These are phyloP conservation scores for Octopus bimaculoides DNA, from an alignment of 1,140 invertebrate genomes.

Conservation along the genomic window DNA sequence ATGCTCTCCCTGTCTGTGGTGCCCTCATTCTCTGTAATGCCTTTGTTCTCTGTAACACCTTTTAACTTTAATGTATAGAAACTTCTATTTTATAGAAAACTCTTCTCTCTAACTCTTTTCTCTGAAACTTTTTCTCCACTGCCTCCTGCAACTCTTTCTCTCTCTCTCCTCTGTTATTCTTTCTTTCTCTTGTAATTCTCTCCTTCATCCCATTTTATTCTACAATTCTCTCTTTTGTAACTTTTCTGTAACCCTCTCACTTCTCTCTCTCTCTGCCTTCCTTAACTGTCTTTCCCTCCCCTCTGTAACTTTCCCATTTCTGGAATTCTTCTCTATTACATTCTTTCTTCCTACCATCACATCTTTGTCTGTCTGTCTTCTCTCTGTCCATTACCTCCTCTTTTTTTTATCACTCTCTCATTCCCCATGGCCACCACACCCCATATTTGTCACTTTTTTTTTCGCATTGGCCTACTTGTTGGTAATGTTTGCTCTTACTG, in stretches of 20 bases:
- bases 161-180: neutral
- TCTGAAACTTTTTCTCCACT: neutral
- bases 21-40: too few species aligned
- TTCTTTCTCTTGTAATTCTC: neutral
- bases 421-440: too few species aligned
- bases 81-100: too few species aligned
- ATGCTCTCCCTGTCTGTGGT: too few species aligned
- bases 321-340: neutral
- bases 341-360: neutral
- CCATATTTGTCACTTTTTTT: too few species aligned
- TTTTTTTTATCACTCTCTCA: neutral
- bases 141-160: conserved; percentile 6
- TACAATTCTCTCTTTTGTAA: neutral
- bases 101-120: neutral
- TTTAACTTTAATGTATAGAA: too few species aligned
- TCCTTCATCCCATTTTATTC: neutral
- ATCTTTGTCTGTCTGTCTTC: neutral
- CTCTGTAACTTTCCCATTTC: neutral
- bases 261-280: neutral
- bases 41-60: too few species aligned
- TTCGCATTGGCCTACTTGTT: too few species aligned
- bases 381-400: neutral
- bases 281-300: neutral
- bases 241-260: neutral
- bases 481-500: too few species aligned